Conservation (phyloP, 2,888 invertebrate genomes). For the Heliconius ethilla region DNA sequence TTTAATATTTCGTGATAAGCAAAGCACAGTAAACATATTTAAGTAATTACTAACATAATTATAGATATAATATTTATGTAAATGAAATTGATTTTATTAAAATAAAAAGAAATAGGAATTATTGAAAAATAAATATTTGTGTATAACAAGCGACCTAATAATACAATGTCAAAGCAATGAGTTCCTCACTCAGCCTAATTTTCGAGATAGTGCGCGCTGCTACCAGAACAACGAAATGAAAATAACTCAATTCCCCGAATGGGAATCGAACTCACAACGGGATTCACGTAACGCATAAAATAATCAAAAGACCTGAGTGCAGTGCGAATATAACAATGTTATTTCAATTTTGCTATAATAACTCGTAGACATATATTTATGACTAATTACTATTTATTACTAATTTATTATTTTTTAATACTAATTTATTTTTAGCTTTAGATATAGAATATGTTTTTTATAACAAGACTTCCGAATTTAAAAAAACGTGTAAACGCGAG, state of each 20-base stretch:
- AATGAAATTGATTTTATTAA: neutral
- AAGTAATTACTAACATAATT: neutral
- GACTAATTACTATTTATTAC: no score
- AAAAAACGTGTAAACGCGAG: neutral
- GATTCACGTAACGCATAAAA: neutral
- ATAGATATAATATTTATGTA: neutral
- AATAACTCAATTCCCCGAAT: neutral
- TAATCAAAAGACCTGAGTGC: neutral
- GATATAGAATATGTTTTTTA: neutral
- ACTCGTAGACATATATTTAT: neutral
- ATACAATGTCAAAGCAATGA: no score
- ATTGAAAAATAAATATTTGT: neutral
- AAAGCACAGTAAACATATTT: neutral
- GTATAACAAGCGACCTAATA: no score
- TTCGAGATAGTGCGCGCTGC: no score
- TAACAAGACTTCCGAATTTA: neutral
- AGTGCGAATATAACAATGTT: no score
- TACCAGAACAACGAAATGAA: neutral
- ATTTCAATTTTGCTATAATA: no score
- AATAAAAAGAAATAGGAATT: neutral
- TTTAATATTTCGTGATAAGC: neutral
- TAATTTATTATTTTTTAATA: no score
- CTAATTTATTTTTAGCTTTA: no score
- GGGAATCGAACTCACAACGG: neutral
- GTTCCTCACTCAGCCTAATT: no score